phyloP scores from a whole-genome alignment of 2,797 vertebrate species.

The Muscicapa comitata region DNA sequence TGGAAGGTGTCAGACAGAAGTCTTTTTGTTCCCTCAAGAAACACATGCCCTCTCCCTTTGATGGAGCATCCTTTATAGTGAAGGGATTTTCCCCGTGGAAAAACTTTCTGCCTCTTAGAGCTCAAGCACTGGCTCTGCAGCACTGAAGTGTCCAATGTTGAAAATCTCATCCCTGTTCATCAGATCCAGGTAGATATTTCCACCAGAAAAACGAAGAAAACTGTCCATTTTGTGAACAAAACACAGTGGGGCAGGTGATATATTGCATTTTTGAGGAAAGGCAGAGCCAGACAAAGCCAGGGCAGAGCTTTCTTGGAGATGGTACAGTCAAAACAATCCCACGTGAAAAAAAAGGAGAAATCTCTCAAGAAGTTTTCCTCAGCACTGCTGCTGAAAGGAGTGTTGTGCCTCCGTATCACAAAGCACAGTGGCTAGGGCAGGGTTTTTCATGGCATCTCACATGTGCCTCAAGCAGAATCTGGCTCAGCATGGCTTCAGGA shows the following conservation, averaged over 20 bases:
- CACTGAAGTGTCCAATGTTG: rapidly evolving
- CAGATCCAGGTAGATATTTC: background rate
- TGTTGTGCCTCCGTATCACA: background rate
- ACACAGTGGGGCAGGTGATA: background rate
- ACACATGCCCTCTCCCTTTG: background rate
- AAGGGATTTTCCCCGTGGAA: rapidly evolving
- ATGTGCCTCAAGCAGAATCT: background rate
- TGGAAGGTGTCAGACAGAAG: background rate
- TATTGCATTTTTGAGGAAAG: background rate
- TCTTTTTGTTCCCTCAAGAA: background rate
- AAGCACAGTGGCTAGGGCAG: background rate
- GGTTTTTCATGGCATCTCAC: background rate
- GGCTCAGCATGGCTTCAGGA: background rate
- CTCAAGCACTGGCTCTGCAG: background rate
- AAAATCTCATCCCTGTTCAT: background rate
- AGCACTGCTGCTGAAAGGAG: background rate
- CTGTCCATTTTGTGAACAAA: background rate
- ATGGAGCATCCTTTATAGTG: background rate
- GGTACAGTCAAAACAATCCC: background rate
- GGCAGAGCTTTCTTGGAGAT: background rate
- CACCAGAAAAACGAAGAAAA: background rate
- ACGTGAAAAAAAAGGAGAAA: background rate
- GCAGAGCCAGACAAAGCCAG: background rate
- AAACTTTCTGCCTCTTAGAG: background rate
- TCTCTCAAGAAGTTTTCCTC: background rate